Percentiles rank a stretch among this genome's conserved stretches.
Evolutionary conservation across 2,797 vertebrate species (phyloP).

Genomic region (Sibirionetta formosa): DNA sequence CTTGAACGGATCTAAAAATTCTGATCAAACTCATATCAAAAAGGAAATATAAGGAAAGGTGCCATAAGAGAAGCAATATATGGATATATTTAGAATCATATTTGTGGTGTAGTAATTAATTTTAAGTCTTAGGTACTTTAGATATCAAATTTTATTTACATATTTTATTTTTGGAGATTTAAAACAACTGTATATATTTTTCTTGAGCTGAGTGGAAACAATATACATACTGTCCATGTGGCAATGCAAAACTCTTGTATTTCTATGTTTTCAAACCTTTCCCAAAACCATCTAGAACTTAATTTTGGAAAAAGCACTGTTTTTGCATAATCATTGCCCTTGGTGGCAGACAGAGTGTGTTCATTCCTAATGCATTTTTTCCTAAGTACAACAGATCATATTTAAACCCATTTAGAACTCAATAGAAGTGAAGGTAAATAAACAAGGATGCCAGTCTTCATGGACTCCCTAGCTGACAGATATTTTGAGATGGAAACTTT

Average conservation of each 20-base stretch:
- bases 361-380: neutral
- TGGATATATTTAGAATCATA: no score
- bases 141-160: neutral
- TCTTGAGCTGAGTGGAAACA: neutral
- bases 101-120: neutral
- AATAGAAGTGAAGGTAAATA: neutral
- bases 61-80: neutral
- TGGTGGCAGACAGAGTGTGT: neutral
- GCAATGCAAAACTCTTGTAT: neutral
- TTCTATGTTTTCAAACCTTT: neutral
- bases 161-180: neutral
- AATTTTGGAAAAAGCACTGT: neutral
- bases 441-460: neutral
- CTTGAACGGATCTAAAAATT: neutral
- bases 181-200: neutral
- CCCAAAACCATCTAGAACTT: neutral
- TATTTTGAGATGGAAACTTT: neutral
- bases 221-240: rapidly evolving
- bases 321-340: neutral
- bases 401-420: neutral
- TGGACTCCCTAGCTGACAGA: neutral
- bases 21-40: neutral
- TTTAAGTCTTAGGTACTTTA: neutral
- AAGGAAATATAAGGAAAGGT: neutral
- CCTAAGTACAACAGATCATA: neutral